Conservation (phyloP, 2,797 vertebrate species). For the Pygocentrus nattereri region DNA sequence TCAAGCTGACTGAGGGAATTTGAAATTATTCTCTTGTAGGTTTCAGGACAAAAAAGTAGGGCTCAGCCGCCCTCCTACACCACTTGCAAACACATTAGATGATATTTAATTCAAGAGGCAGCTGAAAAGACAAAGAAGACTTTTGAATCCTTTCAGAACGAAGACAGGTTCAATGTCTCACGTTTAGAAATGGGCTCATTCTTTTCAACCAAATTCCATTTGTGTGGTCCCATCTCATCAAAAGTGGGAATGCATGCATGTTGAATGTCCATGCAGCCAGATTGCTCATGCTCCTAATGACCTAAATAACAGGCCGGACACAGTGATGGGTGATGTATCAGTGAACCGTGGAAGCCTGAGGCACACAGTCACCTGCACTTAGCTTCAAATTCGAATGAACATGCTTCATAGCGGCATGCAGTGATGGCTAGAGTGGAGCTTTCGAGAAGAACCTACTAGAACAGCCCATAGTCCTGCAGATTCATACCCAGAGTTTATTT, state of each 20-base stretch:
- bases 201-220: background rate
- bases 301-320: slow-evolving; percentile 61
- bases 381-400: slow-evolving; percentile 64
- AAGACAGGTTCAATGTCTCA: background rate
- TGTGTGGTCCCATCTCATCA: background rate
- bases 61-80: slow-evolving; percentile 5
- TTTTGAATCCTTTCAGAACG: background rate
- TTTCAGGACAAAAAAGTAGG: slow-evolving; percentile 10
- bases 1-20: slow-evolving; percentile 53
- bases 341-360: slow-evolving; percentile 58
- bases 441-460: background rate
- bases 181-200: background rate
- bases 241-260: slow-evolving; percentile 1
- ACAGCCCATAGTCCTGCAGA: background rate
- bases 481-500: background rate
- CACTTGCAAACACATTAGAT: background rate
- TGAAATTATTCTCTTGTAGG: slow-evolving; percentile 44
- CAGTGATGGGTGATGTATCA: slow-evolving; percentile 43
- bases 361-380: slow-evolving; percentile 65
- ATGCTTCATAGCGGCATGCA: slow-evolving; percentile 41
- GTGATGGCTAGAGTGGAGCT: slow-evolving; percentile 4
- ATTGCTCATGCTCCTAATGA: slow-evolving; percentile 55
- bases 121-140: background rate
- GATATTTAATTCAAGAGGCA: slow-evolving; percentile 13
- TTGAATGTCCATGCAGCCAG: slow-evolving; percentile 23